phyloP scores from a whole-genome alignment of 2,113 vertebrate genomes.

The Dipodomys stephensi region DNA sequence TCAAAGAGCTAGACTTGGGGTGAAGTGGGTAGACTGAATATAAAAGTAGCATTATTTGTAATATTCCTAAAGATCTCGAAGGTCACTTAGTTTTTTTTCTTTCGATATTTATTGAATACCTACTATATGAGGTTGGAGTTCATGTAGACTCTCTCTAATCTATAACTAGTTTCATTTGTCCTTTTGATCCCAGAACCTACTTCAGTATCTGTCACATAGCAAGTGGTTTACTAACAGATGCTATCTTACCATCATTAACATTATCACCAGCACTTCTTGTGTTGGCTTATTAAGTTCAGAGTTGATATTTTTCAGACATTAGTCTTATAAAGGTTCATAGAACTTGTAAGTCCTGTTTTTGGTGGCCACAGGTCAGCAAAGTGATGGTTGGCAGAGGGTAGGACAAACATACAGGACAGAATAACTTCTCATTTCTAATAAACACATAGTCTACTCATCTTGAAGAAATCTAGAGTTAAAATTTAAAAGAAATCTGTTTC shows the following conservation, averaged over 20 bases:
- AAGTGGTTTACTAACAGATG: not conserved
- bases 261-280: not conserved
- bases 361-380: not conserved
- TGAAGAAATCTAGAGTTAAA: not conserved
- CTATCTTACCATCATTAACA: not conserved
- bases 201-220: not conserved
- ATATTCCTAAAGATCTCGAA: constrained; percentile 7
- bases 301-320: not conserved
- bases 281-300: not conserved
- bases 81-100: not conserved
- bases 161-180: not conserved
- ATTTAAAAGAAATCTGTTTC: not conserved
- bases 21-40: not conserved
- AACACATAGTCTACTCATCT: not conserved
- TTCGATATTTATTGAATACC: not conserved
- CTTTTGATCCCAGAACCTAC: not conserved
- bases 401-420: not conserved
- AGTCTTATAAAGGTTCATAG: not conserved
- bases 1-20: not conserved
- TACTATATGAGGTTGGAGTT: not conserved
- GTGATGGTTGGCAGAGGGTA: not conserved
- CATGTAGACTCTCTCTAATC: not conserved
- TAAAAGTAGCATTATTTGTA: not conserved
- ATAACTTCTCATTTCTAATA: not conserved
- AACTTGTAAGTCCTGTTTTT: not conserved